Percentiles rank a stretch among this genome's conserved stretches.
These are phyloP conservation scores for Erpornis zantholeuca DNA, from an alignment of 2,113 vertebrate genomes.

Conservation along the genomic window DNA sequence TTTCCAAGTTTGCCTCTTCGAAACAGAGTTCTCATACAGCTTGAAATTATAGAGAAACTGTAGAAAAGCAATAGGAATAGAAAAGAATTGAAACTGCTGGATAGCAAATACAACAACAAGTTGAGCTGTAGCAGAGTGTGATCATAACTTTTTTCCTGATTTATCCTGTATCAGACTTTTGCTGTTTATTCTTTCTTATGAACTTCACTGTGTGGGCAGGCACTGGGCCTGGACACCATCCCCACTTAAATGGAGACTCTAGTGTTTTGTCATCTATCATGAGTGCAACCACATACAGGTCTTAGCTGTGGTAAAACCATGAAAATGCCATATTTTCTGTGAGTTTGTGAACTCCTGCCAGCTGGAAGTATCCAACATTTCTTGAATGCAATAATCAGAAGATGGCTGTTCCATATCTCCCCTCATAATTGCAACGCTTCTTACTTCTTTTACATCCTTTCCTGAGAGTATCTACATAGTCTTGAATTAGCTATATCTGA, in stretches of 20 bases:
- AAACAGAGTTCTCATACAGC: not conserved
- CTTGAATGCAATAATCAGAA: not conserved
- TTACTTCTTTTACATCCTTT: not conserved
- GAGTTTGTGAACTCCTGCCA: not conserved
- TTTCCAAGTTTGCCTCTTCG: not conserved
- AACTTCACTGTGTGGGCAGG: not conserved
- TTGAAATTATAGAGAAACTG: not conserved
- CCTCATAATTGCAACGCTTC: not conserved
- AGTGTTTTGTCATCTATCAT: not conserved
- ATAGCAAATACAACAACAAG: not conserved
- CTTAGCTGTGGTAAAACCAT: not conserved
- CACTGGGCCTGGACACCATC: not conserved
- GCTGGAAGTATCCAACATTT: not conserved
- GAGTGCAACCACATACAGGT: not conserved
- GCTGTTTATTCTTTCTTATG: not conserved
- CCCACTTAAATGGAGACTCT: not conserved
- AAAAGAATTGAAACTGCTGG: not conserved
- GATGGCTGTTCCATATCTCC: not conserved
- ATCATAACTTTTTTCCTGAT: not conserved
- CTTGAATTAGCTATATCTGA: not conserved
- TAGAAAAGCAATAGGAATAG: not conserved
- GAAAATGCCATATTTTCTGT: not conserved
- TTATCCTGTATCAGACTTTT: not conserved
- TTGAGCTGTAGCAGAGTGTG: not conserved
- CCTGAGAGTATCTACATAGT: not conserved